Percentiles rank a stretch among this genome's conserved stretches.
Evolutionary conservation across 2,797 vertebrate species (phyloP).

Genomic region (Menidia menidia): DNA sequence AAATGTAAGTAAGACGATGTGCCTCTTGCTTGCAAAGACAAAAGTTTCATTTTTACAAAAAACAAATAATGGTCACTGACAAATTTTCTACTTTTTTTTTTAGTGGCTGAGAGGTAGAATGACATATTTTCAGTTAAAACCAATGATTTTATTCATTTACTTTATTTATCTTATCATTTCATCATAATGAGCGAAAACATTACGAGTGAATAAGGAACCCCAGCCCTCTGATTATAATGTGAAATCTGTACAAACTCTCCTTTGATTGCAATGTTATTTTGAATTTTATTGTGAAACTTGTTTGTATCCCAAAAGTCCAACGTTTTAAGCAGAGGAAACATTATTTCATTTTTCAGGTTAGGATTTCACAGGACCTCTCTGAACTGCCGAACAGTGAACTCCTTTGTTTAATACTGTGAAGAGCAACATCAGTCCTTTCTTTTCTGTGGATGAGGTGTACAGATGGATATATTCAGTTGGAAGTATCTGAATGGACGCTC

Average conservation of each 20-base stretch:
- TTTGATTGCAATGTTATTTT: conserved; percentile 55
- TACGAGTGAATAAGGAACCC: conserved; percentile 78
- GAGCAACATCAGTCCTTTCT: conserved; percentile 73
- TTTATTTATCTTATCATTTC: conserved; percentile 79
- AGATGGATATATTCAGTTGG: conserved; percentile 93
- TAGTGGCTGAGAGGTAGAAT: conserved; percentile 91
- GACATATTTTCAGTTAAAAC: conserved; percentile 78
- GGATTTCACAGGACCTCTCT: conserved; percentile 70
- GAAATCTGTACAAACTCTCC: conserved; percentile 85
- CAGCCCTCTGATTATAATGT: conserved; percentile 84
- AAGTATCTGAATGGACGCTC: conserved; percentile 99
- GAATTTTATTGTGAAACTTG: conserved; percentile 82
- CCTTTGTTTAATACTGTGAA: conserved; percentile 78
- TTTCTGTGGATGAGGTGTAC: conserved; percentile 59
- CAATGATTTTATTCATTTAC: conserved; percentile 74
- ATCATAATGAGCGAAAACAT: conserved; percentile 78
- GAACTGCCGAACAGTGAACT: conserved; percentile 64
- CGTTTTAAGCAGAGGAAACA: conserved; percentile 76
- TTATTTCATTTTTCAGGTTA: conserved; percentile 60
- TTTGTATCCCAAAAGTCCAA: conserved; percentile 86
- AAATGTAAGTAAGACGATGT: conserved; percentile 82
- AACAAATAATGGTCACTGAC: conserved; percentile 81
- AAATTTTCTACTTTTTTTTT: conserved; percentile 70
- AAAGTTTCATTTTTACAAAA: conserved; percentile 83
- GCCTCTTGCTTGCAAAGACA: conserved; percentile 81